phyloP scores from a whole-genome alignment of 2,797 vertebrate genomes.

The Enteromius paludinosus region DNA sequence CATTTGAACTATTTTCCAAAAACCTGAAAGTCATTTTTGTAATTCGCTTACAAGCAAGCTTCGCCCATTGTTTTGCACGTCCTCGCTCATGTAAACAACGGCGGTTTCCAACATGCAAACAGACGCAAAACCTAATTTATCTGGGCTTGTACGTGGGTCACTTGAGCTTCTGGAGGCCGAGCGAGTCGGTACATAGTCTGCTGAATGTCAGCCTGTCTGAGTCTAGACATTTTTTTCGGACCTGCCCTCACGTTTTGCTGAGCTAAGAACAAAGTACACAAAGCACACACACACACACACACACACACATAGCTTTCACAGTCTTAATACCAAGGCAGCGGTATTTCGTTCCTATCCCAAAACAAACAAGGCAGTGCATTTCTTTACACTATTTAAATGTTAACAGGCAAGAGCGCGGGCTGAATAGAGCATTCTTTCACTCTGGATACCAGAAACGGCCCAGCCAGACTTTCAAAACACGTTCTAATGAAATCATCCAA shows the following conservation, averaged over 20 bases:
- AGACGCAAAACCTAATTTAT: slow-evolving; percentile 78
- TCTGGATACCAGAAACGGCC: slow-evolving; percentile 49
- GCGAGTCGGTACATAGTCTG: slow-evolving; percentile 67
- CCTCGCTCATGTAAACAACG: slow-evolving; percentile 78
- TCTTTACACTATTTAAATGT: slow-evolving; percentile 75
- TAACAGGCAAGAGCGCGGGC: slow-evolving; percentile 55
- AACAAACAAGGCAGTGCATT: slow-evolving; percentile 75
- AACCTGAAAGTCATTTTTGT: slow-evolving; percentile 54
- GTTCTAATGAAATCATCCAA: slow-evolving; percentile 57
- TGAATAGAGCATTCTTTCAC: slow-evolving; percentile 59
- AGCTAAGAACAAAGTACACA: slow-evolving; percentile 78
- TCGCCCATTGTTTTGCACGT: slow-evolving; percentile 69
- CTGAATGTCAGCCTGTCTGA: slow-evolving; percentile 77
- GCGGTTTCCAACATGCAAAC: slow-evolving; percentile 77
- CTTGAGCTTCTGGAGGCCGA: slow-evolving; percentile 30
- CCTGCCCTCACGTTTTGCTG: slow-evolving; percentile 77
- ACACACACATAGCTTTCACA: slow-evolving; percentile 69
- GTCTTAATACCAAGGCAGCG: slow-evolving; percentile 76
- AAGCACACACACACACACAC: slow-evolving; percentile 61
- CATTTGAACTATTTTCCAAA: slow-evolving; percentile 28
- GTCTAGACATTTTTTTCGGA: slow-evolving; percentile 70
- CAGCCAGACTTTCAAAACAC: slow-evolving; percentile 49
- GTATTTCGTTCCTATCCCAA: slow-evolving; percentile 76
- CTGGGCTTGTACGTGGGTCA: slow-evolving; percentile 61
- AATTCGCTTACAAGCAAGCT: slow-evolving; percentile 68